A percentile compares a stretch with the other conserved stretches of the same genome.
Conservation (phyloP, 2,113 vertebrate species). For the human region DNA sequence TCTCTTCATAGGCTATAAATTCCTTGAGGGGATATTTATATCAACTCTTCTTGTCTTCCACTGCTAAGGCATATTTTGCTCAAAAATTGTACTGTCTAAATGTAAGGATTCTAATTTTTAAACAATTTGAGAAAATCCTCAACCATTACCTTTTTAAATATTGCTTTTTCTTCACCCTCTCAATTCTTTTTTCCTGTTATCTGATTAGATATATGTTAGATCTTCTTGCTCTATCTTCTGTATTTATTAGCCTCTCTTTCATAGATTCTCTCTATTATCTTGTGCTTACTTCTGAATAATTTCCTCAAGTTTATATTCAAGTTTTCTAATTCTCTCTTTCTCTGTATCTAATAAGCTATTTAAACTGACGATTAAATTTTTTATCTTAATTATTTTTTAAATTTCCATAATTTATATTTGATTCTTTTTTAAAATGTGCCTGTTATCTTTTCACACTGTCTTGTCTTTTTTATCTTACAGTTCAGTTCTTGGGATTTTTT, state of each 20-base stretch:
- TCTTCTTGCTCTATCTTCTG: not conserved
- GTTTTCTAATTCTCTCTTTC: constrained; percentile 34
- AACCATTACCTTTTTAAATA: not conserved
- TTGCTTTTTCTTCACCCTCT: not conserved
- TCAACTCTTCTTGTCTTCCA: not conserved
- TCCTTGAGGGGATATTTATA: not conserved
- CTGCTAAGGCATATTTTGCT: not conserved
- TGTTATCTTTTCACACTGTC: not conserved
- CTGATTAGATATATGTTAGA: not conserved
- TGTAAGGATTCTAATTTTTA: not conserved
- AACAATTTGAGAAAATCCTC: not conserved
- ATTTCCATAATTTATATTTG: not conserved
- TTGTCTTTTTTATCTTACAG: not conserved
- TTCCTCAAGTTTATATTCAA: constrained; percentile 26
- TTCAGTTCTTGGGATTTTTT: not conserved
- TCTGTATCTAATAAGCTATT: not conserved
- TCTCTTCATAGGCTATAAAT: not conserved
- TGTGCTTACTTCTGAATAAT: constrained; percentile 25
- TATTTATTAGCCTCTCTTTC: not conserved
- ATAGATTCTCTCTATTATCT: constrained; percentile 23
- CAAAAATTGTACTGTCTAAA: not conserved
- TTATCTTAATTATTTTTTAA: constrained; percentile 2
- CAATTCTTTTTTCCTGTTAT: not conserved
- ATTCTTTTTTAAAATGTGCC: not conserved
- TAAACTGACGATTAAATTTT: not conserved